phyloP scores from a whole-genome alignment of 2,797 vertebrate genomes.

The Notoglanidium macrostoma region DNA sequence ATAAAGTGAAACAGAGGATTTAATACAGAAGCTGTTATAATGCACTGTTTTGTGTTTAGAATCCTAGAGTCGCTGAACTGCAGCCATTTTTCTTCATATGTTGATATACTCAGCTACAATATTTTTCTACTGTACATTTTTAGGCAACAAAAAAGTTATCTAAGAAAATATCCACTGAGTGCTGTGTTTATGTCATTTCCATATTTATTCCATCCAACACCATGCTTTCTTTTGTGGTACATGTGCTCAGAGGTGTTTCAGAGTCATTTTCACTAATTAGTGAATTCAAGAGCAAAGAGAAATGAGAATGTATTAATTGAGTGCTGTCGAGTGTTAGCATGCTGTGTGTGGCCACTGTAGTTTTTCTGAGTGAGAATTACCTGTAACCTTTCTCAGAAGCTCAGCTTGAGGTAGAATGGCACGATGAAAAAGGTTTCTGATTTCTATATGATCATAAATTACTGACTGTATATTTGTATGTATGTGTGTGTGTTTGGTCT shows the following conservation, averaged over 20 bases:
- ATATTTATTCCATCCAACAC: no score
- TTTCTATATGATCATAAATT: background rate
- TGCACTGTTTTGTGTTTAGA: background rate
- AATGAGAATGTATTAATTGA: background rate
- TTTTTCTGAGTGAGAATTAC: background rate
- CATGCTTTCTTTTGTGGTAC: no score
- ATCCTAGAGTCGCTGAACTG: background rate
- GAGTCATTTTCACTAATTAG: background rate
- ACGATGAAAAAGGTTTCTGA: background rate
- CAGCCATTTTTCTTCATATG: background rate
- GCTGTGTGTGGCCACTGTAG: background rate
- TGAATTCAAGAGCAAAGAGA: background rate
- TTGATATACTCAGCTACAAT: background rate
- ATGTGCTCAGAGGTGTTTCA: background rate
- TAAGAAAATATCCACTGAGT: background rate
- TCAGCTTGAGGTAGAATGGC: background rate
- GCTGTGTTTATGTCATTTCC: no score
- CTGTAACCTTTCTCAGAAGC: background rate
- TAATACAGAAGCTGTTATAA: background rate
- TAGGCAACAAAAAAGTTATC: background rate
- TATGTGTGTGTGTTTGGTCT: slow-evolving; percentile 61
- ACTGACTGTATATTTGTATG: background rate
- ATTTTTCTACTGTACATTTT: background rate
- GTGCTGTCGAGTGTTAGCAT: no score
- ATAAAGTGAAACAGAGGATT: background rate